Evolutionary conservation across 2,797 vertebrate species (phyloP).

Genomic region (Tenualosa thibaudeaui): DNA sequence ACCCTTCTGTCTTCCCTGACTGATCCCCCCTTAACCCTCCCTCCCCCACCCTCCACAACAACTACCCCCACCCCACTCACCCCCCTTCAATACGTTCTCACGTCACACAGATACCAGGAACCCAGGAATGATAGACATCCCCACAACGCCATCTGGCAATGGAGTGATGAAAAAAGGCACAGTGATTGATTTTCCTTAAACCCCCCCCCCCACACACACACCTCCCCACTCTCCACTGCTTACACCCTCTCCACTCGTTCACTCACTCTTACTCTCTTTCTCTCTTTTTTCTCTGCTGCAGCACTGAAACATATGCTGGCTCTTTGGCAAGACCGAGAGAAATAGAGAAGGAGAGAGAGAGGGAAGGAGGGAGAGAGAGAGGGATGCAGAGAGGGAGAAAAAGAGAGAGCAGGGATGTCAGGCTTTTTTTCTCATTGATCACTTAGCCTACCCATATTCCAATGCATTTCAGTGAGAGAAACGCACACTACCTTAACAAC

Average conservation of each 20-base stretch:
- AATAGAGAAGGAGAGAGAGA: neutral
- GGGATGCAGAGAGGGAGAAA: neutral
- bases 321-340: neutral
- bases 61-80: neutral
- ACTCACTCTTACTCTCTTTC: neutral
- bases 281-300: neutral
- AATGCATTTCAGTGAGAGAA: neutral
- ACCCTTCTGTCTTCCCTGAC: neutral
- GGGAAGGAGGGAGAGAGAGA: neutral
- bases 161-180: conserved; percentile 48
- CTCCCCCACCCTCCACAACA: conserved; percentile 17
- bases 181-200: conserved; percentile 48
- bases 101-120: conserved; percentile 44
- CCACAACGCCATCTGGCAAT: conserved; percentile 43
- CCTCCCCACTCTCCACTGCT: neutral
- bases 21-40: neutral
- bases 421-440: neutral
- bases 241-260: neutral
- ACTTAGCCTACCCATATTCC: neutral
- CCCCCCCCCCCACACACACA: conserved; percentile 12
- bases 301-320: neutral
- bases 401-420: neutral
- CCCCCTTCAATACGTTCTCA: conserved; percentile 27
- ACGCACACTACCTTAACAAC: neutral
- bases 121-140: conserved; percentile 44